These are phyloP conservation scores for Procambarus virginalis DNA, from an alignment of 1,140 invertebrate genomes.

Conservation along the genomic window DNA sequence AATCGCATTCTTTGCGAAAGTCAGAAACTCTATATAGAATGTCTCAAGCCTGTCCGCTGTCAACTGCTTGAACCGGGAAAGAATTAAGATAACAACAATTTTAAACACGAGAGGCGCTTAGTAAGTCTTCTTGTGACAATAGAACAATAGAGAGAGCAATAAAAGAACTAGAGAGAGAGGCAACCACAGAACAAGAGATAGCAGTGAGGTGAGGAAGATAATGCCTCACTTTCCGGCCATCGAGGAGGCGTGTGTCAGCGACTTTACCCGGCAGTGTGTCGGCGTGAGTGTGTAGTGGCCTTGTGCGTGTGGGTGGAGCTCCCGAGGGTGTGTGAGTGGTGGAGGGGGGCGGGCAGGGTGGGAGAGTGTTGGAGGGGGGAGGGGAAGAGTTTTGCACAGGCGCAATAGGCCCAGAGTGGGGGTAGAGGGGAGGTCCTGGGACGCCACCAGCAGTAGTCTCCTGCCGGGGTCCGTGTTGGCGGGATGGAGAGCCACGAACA, in stretches of 20 bases:
- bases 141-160: neutral
- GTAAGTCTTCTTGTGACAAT: neutral
- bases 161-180: neutral
- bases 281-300: neutral
- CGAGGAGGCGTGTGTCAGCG: too few relatives aligned
- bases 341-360: too few relatives aligned
- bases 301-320: neutral
- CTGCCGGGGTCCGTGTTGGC: constrained; percentile 7
- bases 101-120: neutral
- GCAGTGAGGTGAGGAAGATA: neutral
- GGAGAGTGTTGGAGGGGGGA: neutral
- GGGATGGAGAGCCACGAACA: constrained; percentile 16
- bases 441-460: constrained; percentile 12
- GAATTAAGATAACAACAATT: neutral
- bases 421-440: neutral
- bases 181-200: too few relatives aligned
- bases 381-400: neutral
- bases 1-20: too few relatives aligned
- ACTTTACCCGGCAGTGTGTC: neutral
- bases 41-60: too few relatives aligned
- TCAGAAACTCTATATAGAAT: too few relatives aligned
- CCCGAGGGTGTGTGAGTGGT: neutral
- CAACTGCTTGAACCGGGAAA: neutral
- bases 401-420: neutral
- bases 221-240: neutral